A percentile compares a stretch with the other conserved stretches of the same genome.
These are phyloP conservation scores for Heliconius sara DNA, from an alignment of 2,888 invertebrate species.

Conservation along the genomic window DNA sequence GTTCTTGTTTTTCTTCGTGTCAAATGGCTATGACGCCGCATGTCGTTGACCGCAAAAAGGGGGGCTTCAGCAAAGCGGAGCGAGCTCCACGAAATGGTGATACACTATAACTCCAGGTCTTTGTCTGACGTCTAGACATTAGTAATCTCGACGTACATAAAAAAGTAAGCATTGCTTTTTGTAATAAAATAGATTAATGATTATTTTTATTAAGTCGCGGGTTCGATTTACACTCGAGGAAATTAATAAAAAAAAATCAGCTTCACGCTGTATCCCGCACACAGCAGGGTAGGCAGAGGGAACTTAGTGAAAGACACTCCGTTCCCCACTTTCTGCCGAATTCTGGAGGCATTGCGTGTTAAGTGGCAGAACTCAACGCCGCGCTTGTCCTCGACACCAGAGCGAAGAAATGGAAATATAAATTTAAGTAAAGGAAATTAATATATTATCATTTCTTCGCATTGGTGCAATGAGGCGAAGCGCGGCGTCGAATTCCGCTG, in stretches of 20 bases:
- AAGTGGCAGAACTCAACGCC: too few species aligned
- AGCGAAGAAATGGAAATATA: too few species aligned
- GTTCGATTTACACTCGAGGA: too few species aligned
- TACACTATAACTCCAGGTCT: conserved; percentile 41
- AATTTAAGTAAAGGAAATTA: too few species aligned
- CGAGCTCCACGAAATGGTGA: conserved; percentile 46
- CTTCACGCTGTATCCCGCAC: too few species aligned
- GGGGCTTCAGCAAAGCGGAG: conserved; percentile 50
- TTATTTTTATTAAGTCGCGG: too few species aligned
- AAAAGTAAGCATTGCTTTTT: neutral
- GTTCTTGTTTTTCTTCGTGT: conserved; percentile 70
- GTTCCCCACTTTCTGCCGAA: too few species aligned
- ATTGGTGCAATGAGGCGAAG: neutral
- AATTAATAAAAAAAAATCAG: neutral
- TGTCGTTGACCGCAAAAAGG: conserved; percentile 69
- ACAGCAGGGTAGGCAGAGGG: too few species aligned
- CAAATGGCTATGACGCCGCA: conserved; percentile 69
- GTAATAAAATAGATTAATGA: too few species aligned
- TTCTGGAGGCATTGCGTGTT: too few species aligned
- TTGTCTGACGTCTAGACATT: conserved; percentile 44
- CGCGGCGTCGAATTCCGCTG: neutral
- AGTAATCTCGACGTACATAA: conserved; percentile 32
- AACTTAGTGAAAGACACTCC: too few species aligned
- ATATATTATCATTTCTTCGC: neutral
- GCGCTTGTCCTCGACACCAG: too few species aligned